Conservation (phyloP, 1,140 invertebrate genomes). For the Cotesia chilonis region DNA sequence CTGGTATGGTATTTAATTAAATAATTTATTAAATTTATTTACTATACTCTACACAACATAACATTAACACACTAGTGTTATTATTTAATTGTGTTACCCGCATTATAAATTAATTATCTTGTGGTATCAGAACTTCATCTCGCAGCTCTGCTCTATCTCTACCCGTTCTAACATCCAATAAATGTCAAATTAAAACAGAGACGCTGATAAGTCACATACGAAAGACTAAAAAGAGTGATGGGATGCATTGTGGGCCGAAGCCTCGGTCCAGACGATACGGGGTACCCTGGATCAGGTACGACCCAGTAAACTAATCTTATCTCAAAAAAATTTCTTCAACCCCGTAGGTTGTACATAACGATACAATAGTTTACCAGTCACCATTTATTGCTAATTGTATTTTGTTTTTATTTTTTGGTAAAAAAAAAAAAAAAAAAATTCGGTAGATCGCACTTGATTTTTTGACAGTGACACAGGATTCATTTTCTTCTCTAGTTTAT, state of each 20-base stretch:
- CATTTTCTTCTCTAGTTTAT: too few relatives aligned
- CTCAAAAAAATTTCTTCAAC: slow-evolving; percentile 58
- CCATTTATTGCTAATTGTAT: too few relatives aligned
- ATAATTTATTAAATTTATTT: too few relatives aligned
- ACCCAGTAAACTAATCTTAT: slow-evolving; percentile 50
- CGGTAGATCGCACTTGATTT: too few relatives aligned
- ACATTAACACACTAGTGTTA: slow-evolving; percentile 16
- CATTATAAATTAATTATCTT: slow-evolving; percentile 40
- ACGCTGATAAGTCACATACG: slow-evolving; percentile 53
- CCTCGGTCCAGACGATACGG: slow-evolving; percentile 64
- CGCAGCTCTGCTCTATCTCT: slow-evolving; percentile 56
- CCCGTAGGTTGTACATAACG: slow-evolving; percentile 54
- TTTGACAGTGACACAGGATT: too few relatives aligned
- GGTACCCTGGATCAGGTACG: slow-evolving; percentile 65
- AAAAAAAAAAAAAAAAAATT: background rate
- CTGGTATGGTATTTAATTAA: too few relatives aligned
- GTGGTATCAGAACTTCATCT: slow-evolving; percentile 56
- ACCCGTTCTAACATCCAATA: slow-evolving; percentile 61
- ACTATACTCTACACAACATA: too few relatives aligned
- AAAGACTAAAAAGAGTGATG: slow-evolving; percentile 62
- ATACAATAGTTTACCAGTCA: slow-evolving; percentile 17
- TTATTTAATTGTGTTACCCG: slow-evolving; percentile 28
- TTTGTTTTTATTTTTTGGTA: background rate
- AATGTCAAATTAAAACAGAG: slow-evolving; percentile 65
- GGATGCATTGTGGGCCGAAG: slow-evolving; percentile 64